Evolutionary conservation across 2,113 vertebrate genomes (phyloP).

Genomic region (Cinclus mexicanus): DNA sequence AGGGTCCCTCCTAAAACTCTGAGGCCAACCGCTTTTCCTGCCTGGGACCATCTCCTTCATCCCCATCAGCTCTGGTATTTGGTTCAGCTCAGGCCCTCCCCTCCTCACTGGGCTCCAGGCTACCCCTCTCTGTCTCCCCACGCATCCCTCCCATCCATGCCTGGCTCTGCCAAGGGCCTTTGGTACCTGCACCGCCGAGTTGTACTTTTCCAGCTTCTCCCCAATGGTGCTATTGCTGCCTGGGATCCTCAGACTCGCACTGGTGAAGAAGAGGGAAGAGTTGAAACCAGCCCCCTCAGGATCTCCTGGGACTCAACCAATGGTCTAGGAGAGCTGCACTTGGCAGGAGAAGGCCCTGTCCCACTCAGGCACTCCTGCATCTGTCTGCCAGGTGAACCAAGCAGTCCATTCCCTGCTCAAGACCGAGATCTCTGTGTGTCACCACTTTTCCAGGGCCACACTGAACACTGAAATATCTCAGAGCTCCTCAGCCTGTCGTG

Average conservation of each 20-base stretch:
- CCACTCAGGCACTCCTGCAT: not conserved
- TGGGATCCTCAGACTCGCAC: constrained; percentile 83
- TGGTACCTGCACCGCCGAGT: constrained; percentile 84
- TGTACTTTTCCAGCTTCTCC: constrained; percentile 89
- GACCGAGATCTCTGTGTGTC: not conserved
- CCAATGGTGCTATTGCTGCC: constrained; percentile 76
- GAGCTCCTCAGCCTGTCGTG: not conserved
- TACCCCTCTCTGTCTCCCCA: not conserved
- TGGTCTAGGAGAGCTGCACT: not conserved
- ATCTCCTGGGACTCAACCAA: not conserved
- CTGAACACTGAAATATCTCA: not conserved
- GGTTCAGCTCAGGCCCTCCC: not conserved
- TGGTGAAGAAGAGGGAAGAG: constrained; percentile 25
- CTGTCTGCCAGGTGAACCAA: not conserved
- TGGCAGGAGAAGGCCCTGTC: not conserved
- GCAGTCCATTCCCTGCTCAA: not conserved
- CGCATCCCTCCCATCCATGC: not conserved
- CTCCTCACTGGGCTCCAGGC: not conserved
- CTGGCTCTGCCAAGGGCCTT: not conserved
- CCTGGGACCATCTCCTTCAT: not conserved
- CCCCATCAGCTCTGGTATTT: not conserved
- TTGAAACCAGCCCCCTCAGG: not conserved
- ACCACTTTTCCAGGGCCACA: not conserved
- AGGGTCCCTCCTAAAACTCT: not conserved
- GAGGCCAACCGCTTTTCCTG: not conserved